A percentile compares a stretch with the other conserved stretches of the same genome.
These are phyloP conservation scores for Nasonia longicornis DNA, from an alignment of 1,140 invertebrate species.

Conservation along the genomic window DNA sequence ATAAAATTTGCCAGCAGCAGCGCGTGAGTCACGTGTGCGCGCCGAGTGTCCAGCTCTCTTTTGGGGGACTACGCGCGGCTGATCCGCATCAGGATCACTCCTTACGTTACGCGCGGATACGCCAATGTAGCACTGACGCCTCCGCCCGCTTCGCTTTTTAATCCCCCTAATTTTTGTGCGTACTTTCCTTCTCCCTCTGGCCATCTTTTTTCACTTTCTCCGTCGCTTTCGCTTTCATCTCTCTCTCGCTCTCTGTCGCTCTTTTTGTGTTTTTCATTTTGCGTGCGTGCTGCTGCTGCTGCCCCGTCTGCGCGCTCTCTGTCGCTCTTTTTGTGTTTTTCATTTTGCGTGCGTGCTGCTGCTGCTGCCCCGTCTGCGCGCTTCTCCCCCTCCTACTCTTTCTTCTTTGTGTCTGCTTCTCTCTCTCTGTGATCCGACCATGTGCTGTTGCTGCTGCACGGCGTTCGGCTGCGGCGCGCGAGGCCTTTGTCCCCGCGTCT, in stretches of 20 bases:
- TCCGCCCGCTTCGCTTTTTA: conserved; percentile 11
- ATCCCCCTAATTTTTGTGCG: conserved; percentile 27
- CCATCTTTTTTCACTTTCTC: neutral
- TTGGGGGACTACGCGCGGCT: neutral
- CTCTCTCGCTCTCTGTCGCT: neutral
- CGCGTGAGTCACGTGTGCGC: conserved; percentile 21
- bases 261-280: conserved; percentile 7
- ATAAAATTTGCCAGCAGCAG: conserved; percentile 19
- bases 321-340: conserved; percentile 10
- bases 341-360: neutral
- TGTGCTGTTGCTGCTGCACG: neutral
- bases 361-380: neutral
- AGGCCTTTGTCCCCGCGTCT: conserved; percentile 26
- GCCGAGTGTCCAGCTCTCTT: neutral
- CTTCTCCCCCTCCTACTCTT: neutral
- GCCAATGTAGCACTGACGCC: neutral
- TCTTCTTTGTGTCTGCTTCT: conserved; percentile 21
- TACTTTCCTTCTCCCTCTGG: neutral
- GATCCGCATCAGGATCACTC: neutral
- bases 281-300: too few relatives aligned
- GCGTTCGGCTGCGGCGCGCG: neutral
- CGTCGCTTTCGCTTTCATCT: conserved; percentile 3
- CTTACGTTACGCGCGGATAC: too few relatives aligned
- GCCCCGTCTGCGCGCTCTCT: neutral
- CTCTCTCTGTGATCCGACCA: neutral